Conservation (phyloP, 2,113 vertebrate genomes). For the Atractosteus spatula region DNA sequence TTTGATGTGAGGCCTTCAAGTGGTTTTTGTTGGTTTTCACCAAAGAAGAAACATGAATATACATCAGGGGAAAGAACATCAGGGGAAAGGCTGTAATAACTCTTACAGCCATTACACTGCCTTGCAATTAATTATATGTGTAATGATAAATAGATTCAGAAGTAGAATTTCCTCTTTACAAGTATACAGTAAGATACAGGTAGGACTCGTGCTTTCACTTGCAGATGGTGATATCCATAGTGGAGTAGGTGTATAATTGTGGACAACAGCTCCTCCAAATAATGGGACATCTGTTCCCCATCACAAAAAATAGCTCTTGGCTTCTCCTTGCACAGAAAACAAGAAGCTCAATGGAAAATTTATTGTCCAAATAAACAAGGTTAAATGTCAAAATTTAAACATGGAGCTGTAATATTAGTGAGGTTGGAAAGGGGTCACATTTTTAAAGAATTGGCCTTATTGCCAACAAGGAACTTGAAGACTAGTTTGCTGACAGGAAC, state of each 20-base stretch:
- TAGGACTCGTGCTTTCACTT: conserved; percentile 47
- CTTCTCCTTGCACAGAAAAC: conserved; percentile 30
- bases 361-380: conserved; percentile 36
- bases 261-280: conserved; percentile 42
- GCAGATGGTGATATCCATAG: conserved; percentile 31
- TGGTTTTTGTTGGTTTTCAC: too few species aligned
- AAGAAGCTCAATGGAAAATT: conserved; percentile 19
- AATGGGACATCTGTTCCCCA: conserved; percentile 38
- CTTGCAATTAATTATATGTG: conserved; percentile 27
- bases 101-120: conserved; percentile 3
- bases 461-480: neutral
- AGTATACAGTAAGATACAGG: conserved; percentile 39
- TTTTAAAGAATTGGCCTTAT: neutral
- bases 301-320: conserved; percentile 45
- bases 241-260: conserved; percentile 50
- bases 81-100: neutral
- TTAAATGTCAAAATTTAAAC: conserved; percentile 27
- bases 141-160: conserved; percentile 27
- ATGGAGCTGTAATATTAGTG: conserved; percentile 6
- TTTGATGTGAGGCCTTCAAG: too few species aligned
- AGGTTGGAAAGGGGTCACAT: neutral
- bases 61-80: too few species aligned
- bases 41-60: too few species aligned
- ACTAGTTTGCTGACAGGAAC: neutral
- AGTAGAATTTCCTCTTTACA: conserved; percentile 40